Base-by-base conservation (phyloP, 2,113 vertebrate genomes). In the Meles meles region DNA sequence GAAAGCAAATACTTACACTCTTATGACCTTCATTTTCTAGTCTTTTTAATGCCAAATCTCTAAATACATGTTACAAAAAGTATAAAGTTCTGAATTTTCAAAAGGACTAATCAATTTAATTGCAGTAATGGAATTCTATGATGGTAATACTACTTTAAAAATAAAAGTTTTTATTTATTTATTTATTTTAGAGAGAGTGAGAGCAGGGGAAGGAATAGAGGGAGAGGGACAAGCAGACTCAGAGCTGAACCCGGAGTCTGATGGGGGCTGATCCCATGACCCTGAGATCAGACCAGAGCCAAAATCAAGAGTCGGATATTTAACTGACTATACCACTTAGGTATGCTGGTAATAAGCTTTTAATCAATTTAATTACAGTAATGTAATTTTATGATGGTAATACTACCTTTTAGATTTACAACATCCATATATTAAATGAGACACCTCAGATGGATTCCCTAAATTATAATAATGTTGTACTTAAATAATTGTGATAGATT, bases 1-100 rank as follows among this genome's bases (percentile, higher is more conserved):
- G n/a, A 80, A 96, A 97, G 52, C 67, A 96, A 98, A 94, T 98
- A 88, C 80, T 97, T 98, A 96, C 97, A 88, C 82, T 96, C 98
- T 86, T 61, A 93, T 29, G 94, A 96, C 96, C 94, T 39, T 88
- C 34, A 72, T 61, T 92, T 96, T 92, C 90, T 85, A 96, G 72
- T 93, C 37, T 42, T 69, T 97, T 97, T 71, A 97, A 96, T 84
- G 92, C 21, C 85, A 72, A 95, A 90, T 69, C n/a, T 84, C 42
- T 96, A 96, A 98, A 98, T 95, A 96, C 20, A 63, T 72, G 37
- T 96, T 96, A 86, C 20, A 47, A 84, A 98, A 97, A 93, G 25
- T 25, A 91, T n/a, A 82, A 71, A 31, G 1, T 97, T 96, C 69
- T 97, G 67, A 47, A 83, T 77, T 96, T 98, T 93, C 83, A 97